These are phyloP conservation scores for Sorex fumeus DNA, from an alignment of 2,113 vertebrate genomes.

Conservation along the genomic window DNA sequence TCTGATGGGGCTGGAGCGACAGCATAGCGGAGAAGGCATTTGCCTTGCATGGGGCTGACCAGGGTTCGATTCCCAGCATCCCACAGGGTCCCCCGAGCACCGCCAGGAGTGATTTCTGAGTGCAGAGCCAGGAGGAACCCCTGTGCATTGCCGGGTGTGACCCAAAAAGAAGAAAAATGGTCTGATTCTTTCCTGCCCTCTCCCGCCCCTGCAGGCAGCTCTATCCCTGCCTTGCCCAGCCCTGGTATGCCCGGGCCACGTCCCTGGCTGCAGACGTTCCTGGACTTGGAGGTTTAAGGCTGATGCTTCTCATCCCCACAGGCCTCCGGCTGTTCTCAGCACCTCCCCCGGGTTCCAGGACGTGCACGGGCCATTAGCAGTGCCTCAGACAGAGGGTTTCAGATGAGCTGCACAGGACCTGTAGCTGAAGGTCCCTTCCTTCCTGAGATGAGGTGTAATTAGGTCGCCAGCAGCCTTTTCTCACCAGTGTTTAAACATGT, in stretches of 20 bases:
- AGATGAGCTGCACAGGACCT: conserved; percentile 77
- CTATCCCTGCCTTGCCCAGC: neutral
- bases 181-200: too few relatives aligned
- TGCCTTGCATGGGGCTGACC: too few relatives aligned
- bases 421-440: conserved; percentile 82
- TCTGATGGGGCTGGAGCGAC: too few relatives aligned
- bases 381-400: conserved; percentile 67
- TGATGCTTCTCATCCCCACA: conserved; percentile 23
- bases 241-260: neutral
- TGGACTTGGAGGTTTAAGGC: neutral
- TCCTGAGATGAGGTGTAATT: conserved; percentile 77
- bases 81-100: too few relatives aligned
- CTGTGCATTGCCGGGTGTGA: too few relatives aligned
- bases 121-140: too few relatives aligned
- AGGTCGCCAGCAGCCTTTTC: neutral
- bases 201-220: fast-evolving
- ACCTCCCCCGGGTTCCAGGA: neutral
- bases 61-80: too few relatives aligned
- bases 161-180: too few relatives aligned
- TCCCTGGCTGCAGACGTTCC: neutral
- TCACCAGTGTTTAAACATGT: neutral
- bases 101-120: too few relatives aligned
- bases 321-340: neutral
- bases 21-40: too few relatives aligned
- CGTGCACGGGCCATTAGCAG: conserved; percentile 47